Conservation (phyloP, 2,113 vertebrate genomes). For the Poecilia latipinna region DNA sequence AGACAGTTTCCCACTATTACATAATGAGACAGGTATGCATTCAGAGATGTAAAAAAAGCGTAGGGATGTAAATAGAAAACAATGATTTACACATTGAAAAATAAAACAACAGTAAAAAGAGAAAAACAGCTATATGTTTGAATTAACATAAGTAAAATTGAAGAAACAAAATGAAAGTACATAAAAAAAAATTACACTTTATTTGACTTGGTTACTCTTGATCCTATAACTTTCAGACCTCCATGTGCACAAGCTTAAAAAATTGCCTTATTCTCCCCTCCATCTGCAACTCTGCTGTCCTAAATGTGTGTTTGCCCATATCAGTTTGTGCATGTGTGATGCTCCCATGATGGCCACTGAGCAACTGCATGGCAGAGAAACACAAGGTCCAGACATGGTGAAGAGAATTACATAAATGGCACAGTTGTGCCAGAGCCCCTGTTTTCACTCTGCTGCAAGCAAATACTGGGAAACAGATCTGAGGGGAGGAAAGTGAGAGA, state of each 20-base stretch:
- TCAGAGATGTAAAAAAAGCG: background rate
- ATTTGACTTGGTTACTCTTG: background rate
- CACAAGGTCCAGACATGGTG: slow-evolving; percentile 40
- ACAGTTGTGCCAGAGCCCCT: slow-evolving; percentile 50
- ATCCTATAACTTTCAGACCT: background rate
- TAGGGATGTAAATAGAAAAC: background rate
- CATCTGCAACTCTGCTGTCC: slow-evolving; percentile 65
- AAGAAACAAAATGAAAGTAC: background rate
- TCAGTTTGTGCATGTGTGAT: slow-evolving; percentile 30
- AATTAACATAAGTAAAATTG: background rate
- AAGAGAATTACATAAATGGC: slow-evolving; percentile 54
- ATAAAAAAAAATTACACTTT: background rate
- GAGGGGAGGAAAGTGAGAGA: slow-evolving; percentile 18
- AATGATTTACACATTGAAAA: background rate
- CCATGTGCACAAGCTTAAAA: background rate
- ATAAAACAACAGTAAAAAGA: no score
- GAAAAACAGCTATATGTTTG: background rate
- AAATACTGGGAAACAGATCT: slow-evolving; percentile 46
- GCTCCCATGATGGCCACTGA: slow-evolving; percentile 50
- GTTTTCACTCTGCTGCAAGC: slow-evolving; percentile 46
- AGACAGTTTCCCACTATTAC: background rate
- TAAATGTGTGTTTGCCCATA: slow-evolving; percentile 22
- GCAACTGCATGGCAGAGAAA: slow-evolving; percentile 54
- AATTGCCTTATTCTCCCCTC: slow-evolving; percentile 32
- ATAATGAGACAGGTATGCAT: background rate